Evolutionary conservation across 2,888 invertebrate genomes (phyloP).

Genomic region (Xanthia icteritia): DNA sequence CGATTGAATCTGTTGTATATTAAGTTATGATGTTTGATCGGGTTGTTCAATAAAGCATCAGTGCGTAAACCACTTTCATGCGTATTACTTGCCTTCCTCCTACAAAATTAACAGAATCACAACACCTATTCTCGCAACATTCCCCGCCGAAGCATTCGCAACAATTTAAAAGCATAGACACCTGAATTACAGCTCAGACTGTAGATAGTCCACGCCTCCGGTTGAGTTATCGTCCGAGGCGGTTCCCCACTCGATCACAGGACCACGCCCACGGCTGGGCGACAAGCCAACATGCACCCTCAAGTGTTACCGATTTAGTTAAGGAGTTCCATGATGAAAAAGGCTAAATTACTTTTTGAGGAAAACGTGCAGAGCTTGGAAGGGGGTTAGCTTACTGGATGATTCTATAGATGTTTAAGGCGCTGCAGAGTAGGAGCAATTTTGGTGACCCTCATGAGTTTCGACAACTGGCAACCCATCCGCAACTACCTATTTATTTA

Average conservation of each 20-base stretch:
- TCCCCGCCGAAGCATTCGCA: slow-evolving; percentile 33
- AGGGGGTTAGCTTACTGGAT: background rate
- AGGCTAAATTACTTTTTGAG: slow-evolving; percentile 3
- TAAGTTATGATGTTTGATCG: too few relatives aligned
- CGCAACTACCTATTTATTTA: background rate
- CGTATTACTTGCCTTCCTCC: too few relatives aligned
- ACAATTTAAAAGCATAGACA: slow-evolving; percentile 49
- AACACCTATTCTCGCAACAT: slow-evolving; percentile 30
- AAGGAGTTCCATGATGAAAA: slow-evolving; percentile 28
- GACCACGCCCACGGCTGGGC: slow-evolving; percentile 65
- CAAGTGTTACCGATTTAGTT: slow-evolving; percentile 64
- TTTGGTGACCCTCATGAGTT: background rate
- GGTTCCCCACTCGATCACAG: slow-evolving; percentile 65
- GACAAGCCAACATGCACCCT: slow-evolving; percentile 65
- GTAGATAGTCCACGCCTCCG: slow-evolving; percentile 58
- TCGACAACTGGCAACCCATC: too few relatives aligned
- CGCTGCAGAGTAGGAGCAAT: background rate
- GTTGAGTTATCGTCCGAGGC: slow-evolving; percentile 65
- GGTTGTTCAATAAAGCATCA: too few relatives aligned
- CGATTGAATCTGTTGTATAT: background rate
- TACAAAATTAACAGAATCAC: too few relatives aligned
- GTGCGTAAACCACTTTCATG: too few relatives aligned
- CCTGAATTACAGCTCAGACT: slow-evolving; percentile 53
- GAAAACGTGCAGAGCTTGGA: background rate
- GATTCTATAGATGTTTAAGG: background rate